Conservation (phyloP, 2,888 invertebrate genomes). For the Synanthedon myopaeformis region DNA sequence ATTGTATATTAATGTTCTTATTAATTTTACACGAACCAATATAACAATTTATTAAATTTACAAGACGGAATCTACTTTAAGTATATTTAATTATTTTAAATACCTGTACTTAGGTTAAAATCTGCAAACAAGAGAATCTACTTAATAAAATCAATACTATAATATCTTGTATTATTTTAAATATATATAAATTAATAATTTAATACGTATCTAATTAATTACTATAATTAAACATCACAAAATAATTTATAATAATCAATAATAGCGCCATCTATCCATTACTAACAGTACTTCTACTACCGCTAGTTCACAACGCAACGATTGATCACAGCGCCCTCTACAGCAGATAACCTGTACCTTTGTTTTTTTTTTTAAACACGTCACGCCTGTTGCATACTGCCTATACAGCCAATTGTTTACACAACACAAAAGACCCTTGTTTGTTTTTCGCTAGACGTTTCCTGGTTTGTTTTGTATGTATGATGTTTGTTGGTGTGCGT, state of each 20-base stretch:
- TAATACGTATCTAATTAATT: neutral
- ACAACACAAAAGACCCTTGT: constrained; percentile 70
- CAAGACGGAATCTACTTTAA: too few relatives aligned
- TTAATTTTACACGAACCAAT: too few relatives aligned
- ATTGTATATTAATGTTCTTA: too few relatives aligned
- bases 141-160: too few relatives aligned
- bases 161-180: too few relatives aligned
- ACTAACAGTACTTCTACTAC: constrained; percentile 5
- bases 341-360: constrained; percentile 40
- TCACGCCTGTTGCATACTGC: constrained; percentile 67
- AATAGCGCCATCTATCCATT: constrained; percentile 36
- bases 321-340: constrained; percentile 33
- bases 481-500: constrained; percentile 25
- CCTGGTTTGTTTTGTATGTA: constrained; percentile 69
- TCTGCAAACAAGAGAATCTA: too few relatives aligned
- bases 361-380: constrained; percentile 39
- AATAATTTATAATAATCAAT: constrained; percentile 1
- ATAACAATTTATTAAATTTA: too few relatives aligned
- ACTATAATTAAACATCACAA: neutral
- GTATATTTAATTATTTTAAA: too few relatives aligned
- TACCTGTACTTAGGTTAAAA: too few relatives aligned
- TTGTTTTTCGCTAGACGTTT: constrained; percentile 72
- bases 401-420: constrained; percentile 57
- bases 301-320: neutral
- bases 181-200: too few relatives aligned